Percentiles rank a stretch among this genome's conserved stretches.
These are phyloP conservation scores for Cololabis saira DNA, from an alignment of 2,113 vertebrate genomes.

Conservation along the genomic window DNA sequence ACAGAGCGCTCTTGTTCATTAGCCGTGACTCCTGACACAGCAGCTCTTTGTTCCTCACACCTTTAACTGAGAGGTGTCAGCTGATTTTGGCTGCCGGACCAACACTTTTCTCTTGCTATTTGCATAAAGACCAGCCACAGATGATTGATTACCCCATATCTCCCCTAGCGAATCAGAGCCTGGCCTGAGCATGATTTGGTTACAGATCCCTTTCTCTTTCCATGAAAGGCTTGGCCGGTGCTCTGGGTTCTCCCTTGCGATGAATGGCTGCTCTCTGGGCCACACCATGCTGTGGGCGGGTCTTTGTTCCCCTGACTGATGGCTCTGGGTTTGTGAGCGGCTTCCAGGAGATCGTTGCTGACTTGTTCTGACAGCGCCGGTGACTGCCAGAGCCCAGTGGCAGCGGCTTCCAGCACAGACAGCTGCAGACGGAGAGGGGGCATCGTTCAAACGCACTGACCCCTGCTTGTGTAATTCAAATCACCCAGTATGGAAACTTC, in stretches of 20 bases:
- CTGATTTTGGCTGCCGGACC: constrained; percentile 45
- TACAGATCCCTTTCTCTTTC: constrained; percentile 52
- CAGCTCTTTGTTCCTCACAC: constrained; percentile 29
- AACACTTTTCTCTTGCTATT: constrained; percentile 45
- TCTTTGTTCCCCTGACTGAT: constrained; percentile 71
- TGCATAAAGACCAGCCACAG: constrained; percentile 27
- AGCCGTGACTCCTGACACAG: constrained; percentile 25
- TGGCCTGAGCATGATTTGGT: constrained; percentile 55
- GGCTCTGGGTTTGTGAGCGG: constrained; percentile 63
- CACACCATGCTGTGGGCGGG: constrained; percentile 55
- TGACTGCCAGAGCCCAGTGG: constrained; percentile 41
- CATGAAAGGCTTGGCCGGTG: constrained; percentile 60
- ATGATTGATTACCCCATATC: constrained; percentile 70
- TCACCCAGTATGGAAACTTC: constrained; percentile 5
- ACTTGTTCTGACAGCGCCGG: constrained; percentile 60
- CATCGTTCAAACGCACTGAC: constrained; percentile 21
- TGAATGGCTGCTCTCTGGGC: constrained; percentile 65
- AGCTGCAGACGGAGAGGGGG: constrained; percentile 56
- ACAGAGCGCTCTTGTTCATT: constrained; percentile 11
- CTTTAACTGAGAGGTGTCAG: constrained; percentile 37
- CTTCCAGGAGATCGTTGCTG: constrained; percentile 68
- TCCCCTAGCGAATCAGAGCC: constrained; percentile 48
- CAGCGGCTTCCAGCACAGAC: constrained; percentile 51
- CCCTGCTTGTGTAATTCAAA: constrained; percentile 18
- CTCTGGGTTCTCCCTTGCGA: constrained; percentile 41